Conservation (phyloP, 2,113 vertebrate species). For the Phycodurus eques region DNA sequence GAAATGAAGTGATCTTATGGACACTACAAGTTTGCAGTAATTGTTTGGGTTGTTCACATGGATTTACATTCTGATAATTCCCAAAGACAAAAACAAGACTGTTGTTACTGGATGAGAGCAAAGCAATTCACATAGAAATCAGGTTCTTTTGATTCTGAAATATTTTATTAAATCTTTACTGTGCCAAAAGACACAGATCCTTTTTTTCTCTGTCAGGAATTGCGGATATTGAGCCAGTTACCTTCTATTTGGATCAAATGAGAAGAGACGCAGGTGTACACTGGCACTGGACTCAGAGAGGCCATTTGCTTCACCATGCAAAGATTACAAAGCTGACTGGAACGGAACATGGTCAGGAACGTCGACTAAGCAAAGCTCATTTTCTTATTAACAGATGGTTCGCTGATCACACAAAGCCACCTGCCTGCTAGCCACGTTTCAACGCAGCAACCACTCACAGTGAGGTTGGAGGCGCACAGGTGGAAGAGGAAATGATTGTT, state of each 20-base stretch:
- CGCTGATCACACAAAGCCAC: slow-evolving; percentile 43
- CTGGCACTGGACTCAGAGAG: slow-evolving; percentile 35
- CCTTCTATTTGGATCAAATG: slow-evolving; percentile 27
- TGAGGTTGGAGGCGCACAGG: slow-evolving; percentile 43
- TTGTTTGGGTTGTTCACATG: too few relatives aligned
- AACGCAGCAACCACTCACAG: slow-evolving; percentile 41
- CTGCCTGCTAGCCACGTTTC: slow-evolving; percentile 49
- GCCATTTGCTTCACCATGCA: slow-evolving; percentile 52
- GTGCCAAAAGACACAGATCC: slow-evolving; percentile 10
- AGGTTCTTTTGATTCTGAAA: neutral
- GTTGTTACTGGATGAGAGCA: too few relatives aligned
- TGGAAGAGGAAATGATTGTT: slow-evolving; percentile 56
- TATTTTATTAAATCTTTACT: too few relatives aligned
- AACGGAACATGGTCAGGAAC: slow-evolving; percentile 31
- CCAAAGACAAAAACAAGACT: too few relatives aligned
- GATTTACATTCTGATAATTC: too few relatives aligned
- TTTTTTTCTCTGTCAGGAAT: slow-evolving; percentile 9
- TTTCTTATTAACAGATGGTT: slow-evolving; percentile 64
- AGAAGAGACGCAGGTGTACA: slow-evolving; percentile 55
- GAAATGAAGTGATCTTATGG: too few relatives aligned
- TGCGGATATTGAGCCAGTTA: slow-evolving; percentile 14
- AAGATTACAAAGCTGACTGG: slow-evolving; percentile 45
- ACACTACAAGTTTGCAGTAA: too few relatives aligned
- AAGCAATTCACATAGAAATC: too few relatives aligned
- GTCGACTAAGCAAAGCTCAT: slow-evolving; percentile 55